A percentile compares a stretch with the other conserved stretches of the same genome.
phyloP scores from a whole-genome alignment of 2,113 vertebrate species.

The Neolamprologus caudopunctatus region DNA sequence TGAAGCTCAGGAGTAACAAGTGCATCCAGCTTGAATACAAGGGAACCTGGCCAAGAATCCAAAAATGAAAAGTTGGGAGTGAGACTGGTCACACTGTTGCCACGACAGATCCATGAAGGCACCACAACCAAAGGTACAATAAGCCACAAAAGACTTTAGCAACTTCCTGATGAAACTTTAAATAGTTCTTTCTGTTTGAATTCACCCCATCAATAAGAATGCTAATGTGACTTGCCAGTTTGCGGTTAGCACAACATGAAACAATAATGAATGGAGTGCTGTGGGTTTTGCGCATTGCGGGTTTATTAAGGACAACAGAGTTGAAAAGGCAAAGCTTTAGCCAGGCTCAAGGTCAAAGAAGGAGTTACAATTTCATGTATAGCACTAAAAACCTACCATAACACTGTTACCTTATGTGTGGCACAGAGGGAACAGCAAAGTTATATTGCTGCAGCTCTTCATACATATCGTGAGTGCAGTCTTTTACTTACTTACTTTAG shows the following conservation, averaged over 20 bases:
- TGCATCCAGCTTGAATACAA: not conserved
- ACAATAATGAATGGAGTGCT: not conserved
- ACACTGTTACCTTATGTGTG: not conserved
- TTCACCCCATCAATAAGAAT: not conserved
- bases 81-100: not conserved
- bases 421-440: not conserved
- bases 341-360: not conserved
- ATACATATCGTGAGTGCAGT: not conserved
- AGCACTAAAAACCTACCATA: not conserved
- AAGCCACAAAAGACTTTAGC: not conserved
- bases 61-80: not conserved
- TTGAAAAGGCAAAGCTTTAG: not conserved
- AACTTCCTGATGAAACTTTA: not conserved
- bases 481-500: not conserved
- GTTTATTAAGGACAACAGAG: not conserved
- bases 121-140: not conserved
- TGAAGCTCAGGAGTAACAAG: fast-evolving
- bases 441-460: not conserved
- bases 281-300: not conserved
- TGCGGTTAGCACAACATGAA: not conserved
- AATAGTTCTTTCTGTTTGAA: not conserved
- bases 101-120: fast-evolving
- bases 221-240: not conserved
- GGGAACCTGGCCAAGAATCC: not conserved
- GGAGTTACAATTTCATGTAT: not conserved